Conservation (phyloP, 2,797 vertebrate genomes). For the Sarcoramphus papa region DNA sequence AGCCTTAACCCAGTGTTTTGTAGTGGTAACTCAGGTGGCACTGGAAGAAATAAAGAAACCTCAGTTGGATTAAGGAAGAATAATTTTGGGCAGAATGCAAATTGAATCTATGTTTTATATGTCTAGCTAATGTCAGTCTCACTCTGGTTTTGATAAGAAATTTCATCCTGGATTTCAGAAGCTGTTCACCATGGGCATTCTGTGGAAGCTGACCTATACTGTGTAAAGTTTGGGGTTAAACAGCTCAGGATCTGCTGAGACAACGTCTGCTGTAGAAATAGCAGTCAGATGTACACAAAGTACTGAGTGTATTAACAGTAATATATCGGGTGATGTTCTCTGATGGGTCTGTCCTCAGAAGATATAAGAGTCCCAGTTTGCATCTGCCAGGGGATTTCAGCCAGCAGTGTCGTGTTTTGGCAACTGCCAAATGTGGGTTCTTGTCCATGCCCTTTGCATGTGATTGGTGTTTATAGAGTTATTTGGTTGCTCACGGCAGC, state of each 20-base stretch:
- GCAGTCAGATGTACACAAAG: not conserved
- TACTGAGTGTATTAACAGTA: not conserved
- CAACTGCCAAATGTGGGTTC: not conserved
- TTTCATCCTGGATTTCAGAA: not conserved
- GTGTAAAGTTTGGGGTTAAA: not conserved
- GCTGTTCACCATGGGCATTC: not conserved
- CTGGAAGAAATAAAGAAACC: not conserved
- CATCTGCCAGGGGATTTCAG: not conserved
- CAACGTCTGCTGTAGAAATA: not conserved
- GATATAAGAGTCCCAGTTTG: not conserved
- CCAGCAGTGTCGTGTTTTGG: fast-evolving
- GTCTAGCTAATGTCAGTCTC: not conserved
- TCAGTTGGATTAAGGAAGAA: not conserved
- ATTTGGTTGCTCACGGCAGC: not conserved
- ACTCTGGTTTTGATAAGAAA: not conserved
- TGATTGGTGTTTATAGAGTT: not conserved
- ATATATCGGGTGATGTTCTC: not conserved
- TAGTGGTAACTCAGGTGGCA: not conserved
- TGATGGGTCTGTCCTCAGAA: not conserved
- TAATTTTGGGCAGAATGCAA: not conserved
- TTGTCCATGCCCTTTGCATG: not conserved
- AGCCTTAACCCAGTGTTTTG: not conserved
- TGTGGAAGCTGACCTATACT: not conserved
- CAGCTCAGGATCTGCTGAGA: not conserved
- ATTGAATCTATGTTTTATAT: not conserved